phyloP scores from a whole-genome alignment of 2,113 vertebrate genomes.

The Mellivora capensis region DNA sequence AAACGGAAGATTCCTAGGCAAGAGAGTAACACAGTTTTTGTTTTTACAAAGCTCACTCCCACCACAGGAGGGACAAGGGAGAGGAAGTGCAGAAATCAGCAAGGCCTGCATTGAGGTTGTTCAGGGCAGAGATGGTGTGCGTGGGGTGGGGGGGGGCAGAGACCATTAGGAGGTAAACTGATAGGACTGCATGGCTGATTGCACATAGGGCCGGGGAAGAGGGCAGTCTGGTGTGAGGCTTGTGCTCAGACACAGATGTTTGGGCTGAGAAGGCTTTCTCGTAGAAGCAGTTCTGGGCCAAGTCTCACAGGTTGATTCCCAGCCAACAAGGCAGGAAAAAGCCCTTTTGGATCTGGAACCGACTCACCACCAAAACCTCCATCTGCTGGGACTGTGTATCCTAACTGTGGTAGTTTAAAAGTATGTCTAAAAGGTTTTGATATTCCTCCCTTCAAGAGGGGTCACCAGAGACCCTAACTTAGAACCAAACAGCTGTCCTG shows the following conservation, averaged over 20 bases:
- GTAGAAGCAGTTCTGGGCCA: not conserved
- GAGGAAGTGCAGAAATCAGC: not conserved
- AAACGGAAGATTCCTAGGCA: not conserved
- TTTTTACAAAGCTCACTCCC: not conserved
- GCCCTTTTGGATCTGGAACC: not conserved
- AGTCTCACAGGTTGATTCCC: not conserved
- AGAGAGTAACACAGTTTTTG: not conserved
- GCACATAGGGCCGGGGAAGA: not conserved
- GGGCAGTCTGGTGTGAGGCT: not conserved
- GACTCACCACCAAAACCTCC: not conserved
- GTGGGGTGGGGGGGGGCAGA: fast-evolving
- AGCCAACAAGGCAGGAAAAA: not conserved
- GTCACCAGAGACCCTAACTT: not conserved
- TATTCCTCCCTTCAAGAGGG: not conserved
- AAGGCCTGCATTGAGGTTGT: not conserved
- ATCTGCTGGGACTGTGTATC: not conserved
- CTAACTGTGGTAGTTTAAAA: not conserved
- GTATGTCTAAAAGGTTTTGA: not conserved
- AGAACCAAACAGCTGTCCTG: not conserved
- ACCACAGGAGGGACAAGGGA: not conserved
- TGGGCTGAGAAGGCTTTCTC: not conserved
- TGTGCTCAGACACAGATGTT: not conserved
- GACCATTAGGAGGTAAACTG: not conserved
- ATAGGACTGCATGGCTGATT: not conserved
- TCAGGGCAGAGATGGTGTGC: not conserved